Base-by-base conservation (phyloP, 2,797 vertebrate species). In the Ispidina picta region DNA sequence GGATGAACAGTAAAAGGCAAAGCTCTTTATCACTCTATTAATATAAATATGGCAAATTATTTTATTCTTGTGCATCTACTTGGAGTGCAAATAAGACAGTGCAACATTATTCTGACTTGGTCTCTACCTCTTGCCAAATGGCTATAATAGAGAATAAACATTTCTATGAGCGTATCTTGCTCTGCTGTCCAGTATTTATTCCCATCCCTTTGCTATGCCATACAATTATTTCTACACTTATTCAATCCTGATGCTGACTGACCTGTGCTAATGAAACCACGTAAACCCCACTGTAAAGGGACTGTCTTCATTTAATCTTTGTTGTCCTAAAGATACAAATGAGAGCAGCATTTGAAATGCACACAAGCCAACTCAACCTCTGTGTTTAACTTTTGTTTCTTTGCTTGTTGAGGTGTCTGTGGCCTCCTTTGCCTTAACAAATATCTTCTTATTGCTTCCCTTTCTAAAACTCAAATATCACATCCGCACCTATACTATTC, bases 171-270 rank as follows among this genome's bases (percentile, higher is more conserved):
- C 19, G n/a, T 29, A 28, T 49, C 58, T 85, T 73, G 21, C 79
- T 87, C 22, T 17, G 13, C 43, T 76, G 74, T 73, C 33, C 39
- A 78, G 52, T 39, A 64, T 56, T 90, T 81, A 63, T 77, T 89
- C 68, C 63, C 65, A 75, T 74, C 65, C 15, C 16, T 90, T 89
- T 71, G 62, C 25, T 48, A 52, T 69, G 66, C 75, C 62, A 76
- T 71, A 86, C 85, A 95, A 94, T 93, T 92, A 96, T 90, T 94
- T 90, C 94, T 88, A 89, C 60, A 83, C 92, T 92, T 91, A 86
- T 0, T 72, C 62, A 78, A 78, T 92, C 66, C 65, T 5, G 21
- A 66, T 83, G 73, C 76, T 92, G 87, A 94, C 52, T 95, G 93
- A 94, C 93, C 93, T 86, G 59, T 68, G 72, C 44, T 1, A 25